Base-by-base conservation (phyloP, 2,888 invertebrate genomes). In the Zygaena filipendulae region DNA sequence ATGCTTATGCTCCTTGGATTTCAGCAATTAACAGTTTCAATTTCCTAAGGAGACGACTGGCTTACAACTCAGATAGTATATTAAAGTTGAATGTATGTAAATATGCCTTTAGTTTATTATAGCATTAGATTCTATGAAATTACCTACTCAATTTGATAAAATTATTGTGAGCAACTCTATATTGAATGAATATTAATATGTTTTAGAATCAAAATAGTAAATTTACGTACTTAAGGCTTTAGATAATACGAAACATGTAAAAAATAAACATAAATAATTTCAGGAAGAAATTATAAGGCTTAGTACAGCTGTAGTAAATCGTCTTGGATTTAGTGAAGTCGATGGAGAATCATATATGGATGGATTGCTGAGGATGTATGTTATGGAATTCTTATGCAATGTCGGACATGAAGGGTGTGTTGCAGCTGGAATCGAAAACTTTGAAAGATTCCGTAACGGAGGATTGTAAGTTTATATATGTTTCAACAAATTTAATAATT, bases 1-100 rank as follows among this genome's bases (percentile, higher is more conserved):
- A 77, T 3, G 82, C 86, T 28, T 87, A 87, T 38, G 74, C 88
- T 11, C 88, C 91, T 0, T 91, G 91, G 86, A 69, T 77, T 21
- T 69, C 86, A 1, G 88, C 87, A 2, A 64, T 87, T 6, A 56
- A 57, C 28, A 82, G 82, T 8, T 67, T 81, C 24, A 60, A 62
- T 32, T 82, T 60, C 29, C 48, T 75, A 11, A 46, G 69, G 2
- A 61, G 71, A 23, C 59, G 71, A 34, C 45, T 80, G 26, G 75
- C 81, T n/a, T 64, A 71, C 30, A 60, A 72, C 24, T 29, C 39
- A 4, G 25, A 36, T 0, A 50, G 52, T 23, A 42, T 59, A 3
- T 19, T 46, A 10, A 42, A 43, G 18, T 40, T 77, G 4, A 35
- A 59, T 37, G 81, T 80, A 44, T 42, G 35, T 32, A 9, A 14